Base-by-base conservation (phyloP, 2,888 invertebrate species). In the Pseudanteris insignis region DNA sequence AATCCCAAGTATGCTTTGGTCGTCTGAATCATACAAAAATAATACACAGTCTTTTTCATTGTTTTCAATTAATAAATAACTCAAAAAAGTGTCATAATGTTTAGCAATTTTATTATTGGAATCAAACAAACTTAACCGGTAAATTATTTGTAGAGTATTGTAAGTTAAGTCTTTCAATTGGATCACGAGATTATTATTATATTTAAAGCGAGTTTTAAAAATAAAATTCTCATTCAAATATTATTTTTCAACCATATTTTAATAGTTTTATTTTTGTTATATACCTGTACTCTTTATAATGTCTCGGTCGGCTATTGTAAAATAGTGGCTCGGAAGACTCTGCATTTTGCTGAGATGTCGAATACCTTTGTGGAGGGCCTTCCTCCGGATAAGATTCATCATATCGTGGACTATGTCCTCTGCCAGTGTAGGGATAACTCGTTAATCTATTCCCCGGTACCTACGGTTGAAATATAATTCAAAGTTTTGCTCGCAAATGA, bases 291-390 rank as follows among this genome's bases (percentile, higher is more conserved):
- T 84, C 86, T 82, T 86, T 87, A 79, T 86, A 86, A 70, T 85
- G 86, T 75, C 87, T 85, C 50, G 94, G 94, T 79, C 92, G 86
- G 81, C 93, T 93, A 82, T 94, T 94, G 82, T 94, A 94, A 80
- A 88, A 94, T 68, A 94, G 84, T 34, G 89, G 89, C 79, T 89
- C 89, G 74, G 86, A 85, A 80, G 85, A 84, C 63, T 81, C 77
- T 70, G 83, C 83, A 67, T 67, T 71, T 63, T 72, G 71, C 51
- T 76, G 76, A 48, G 67, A 54, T 47, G 69, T 70, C 21, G 72
- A 71, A 65, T 76, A 75, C 46, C 74, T 71, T 47, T 72, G 72
- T 50, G 72, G 71, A 48, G 71, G 71, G 55, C 71, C 70, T 62
- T 77, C 76, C 32, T 74, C 75, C 18, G 75, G 73, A 63, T 76